Base-by-base conservation (phyloP, 2,888 invertebrate species). In the Melanostoma mellinum region DNA sequence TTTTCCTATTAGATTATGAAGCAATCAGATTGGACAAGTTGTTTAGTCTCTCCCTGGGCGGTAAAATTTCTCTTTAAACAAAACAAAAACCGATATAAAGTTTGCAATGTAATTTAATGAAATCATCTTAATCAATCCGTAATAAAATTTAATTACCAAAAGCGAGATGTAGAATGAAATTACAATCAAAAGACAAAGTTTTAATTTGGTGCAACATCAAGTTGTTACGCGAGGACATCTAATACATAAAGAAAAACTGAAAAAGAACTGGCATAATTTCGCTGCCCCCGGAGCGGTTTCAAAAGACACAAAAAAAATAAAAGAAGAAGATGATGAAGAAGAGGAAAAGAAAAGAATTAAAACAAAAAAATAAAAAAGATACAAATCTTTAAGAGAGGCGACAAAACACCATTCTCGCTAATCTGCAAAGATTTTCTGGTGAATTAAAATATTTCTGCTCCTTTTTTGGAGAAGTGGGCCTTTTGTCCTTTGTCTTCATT, bases 111-210 rank as follows among this genome's bases (percentile, higher is more conserved):
- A 74, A 84, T 75, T 79, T 75, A 55, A 69, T 53, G 50, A 74
- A 84, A 84, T 84, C 79, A 79, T 71, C 84, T 79, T 84, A 79
- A 84, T 84, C 84, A 84, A 84, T 84, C 79, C 65, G 67, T 69
- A 75, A 79, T 84, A 75, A 84, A 84, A 79, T 84, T 84, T 84
- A 79, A 79, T 79, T 79, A 79, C 55, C 69, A 69, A 78, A 69
- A 73, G 71, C 40, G 60, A 60, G 58, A 42, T 4, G 20, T 20
- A 55, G 67, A 82, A 55, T 61, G 53, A 58, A 65, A 69, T 71
- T 69, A 55, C 50, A 84, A 79, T 84, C 79, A 71, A 69, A 84
- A 67, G 84, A 79, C 84, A 79, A 84, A 84, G 84, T 84, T 84
- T 84, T 84, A 84, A 84, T 79, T 84, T 71, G 71, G 84, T 79